A percentile compares a stretch with the other conserved stretches of the same genome.
Conservation (phyloP, 2,113 vertebrate species). For the Reinhardtius hippoglossoides region DNA sequence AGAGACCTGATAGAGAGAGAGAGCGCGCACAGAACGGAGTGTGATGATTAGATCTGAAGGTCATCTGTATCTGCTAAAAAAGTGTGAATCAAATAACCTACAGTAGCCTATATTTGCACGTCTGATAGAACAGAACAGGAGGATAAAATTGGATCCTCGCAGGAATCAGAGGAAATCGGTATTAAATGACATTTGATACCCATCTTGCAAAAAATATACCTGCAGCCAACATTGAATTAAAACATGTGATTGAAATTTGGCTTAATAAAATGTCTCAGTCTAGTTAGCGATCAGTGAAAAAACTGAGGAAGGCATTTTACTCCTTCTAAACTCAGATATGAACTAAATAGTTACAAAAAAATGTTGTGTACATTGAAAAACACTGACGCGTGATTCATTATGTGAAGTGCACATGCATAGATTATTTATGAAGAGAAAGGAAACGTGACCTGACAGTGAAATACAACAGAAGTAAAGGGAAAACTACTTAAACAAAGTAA, state of each 20-base stretch:
- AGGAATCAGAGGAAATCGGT: neutral
- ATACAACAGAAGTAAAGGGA: neutral
- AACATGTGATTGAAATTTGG: too few relatives aligned
- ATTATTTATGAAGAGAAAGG: neutral
- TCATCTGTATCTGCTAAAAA: conserved; percentile 17
- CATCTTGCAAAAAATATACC: too few relatives aligned
- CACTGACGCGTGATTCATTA: neutral
- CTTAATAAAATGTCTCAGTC: too few relatives aligned
- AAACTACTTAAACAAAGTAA: conserved; percentile 13
- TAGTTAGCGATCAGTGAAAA: too few relatives aligned
- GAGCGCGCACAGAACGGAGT: neutral
- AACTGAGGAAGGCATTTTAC: neutral
- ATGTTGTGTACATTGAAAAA: neutral
- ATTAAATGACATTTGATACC: conserved; percentile 10
- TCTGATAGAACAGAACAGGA: neutral
- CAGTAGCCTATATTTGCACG: conserved; percentile 12
- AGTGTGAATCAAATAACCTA: conserved; percentile 18
- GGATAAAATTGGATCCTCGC: conserved; percentile 10
- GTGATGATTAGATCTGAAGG: conserved; percentile 43
- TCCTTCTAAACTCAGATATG: neutral
- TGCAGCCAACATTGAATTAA: too few relatives aligned
- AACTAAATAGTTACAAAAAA: neutral
- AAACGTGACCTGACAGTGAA: neutral
- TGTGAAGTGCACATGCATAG: neutral
- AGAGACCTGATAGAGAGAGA: conserved; percentile 3